Conservation (phyloP, 2,797 vertebrate genomes). For the Cichlasoma orientale region DNA sequence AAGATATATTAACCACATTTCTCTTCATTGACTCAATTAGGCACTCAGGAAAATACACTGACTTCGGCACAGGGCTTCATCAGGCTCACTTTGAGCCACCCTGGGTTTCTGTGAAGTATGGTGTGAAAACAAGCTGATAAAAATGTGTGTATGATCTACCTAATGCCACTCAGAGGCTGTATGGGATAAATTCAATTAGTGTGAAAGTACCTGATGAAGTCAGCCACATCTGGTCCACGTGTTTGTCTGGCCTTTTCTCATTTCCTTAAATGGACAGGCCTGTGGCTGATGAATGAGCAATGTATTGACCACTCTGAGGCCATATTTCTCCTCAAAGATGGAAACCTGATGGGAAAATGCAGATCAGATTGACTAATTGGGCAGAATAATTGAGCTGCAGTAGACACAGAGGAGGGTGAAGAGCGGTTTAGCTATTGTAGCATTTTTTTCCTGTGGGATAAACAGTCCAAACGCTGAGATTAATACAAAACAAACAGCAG, state of each 20-base stretch:
- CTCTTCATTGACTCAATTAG: slow-evolving; percentile 47
- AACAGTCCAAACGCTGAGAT: slow-evolving; percentile 80
- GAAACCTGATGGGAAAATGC: slow-evolving; percentile 89
- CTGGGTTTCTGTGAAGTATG: slow-evolving; percentile 52
- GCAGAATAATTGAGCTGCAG: slow-evolving; percentile 89
- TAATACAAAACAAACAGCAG: slow-evolving; percentile 83
- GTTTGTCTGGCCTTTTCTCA: slow-evolving; percentile 91
- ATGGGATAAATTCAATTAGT: slow-evolving; percentile 88
- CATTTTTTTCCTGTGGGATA: slow-evolving; percentile 67
- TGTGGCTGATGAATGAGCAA: slow-evolving; percentile 85
- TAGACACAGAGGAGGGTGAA: slow-evolving; percentile 67
- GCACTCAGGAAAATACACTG: slow-evolving; percentile 31
- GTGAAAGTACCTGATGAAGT: slow-evolving; percentile 85
- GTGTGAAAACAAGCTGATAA: slow-evolving; percentile 85
- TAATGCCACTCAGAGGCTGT: slow-evolving; percentile 78
- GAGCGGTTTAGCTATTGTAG: slow-evolving; percentile 84
- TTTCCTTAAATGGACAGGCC: slow-evolving; percentile 90
- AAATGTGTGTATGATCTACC: slow-evolving; percentile 81
- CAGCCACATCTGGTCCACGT: slow-evolving; percentile 85
- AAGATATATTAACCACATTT: slow-evolving; percentile 35
- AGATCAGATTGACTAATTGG: slow-evolving; percentile 94
- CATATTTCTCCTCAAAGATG: slow-evolving; percentile 90
- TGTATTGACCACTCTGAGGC: slow-evolving; percentile 86
- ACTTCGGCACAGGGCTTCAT: slow-evolving; percentile 28
- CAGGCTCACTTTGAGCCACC: slow-evolving; percentile 33